These are phyloP conservation scores for Dichetophora obliterata DNA, from an alignment of 2,888 invertebrate species.

Conservation along the genomic window DNA sequence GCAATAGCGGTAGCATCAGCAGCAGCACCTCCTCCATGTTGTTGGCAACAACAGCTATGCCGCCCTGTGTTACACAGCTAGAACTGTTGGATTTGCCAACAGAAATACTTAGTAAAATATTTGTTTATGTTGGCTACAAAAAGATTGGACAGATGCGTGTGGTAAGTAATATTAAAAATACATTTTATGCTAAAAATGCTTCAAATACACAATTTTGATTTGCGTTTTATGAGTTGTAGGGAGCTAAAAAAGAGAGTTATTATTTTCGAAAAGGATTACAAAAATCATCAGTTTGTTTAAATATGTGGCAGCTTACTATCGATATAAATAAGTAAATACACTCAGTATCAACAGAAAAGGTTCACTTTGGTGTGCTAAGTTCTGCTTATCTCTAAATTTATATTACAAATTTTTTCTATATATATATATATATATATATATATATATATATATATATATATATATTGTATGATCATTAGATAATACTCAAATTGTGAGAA, in stretches of 20 bases:
- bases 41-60: neutral
- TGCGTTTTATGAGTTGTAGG: neutral
- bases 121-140: constrained; percentile 81
- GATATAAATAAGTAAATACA: no score
- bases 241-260: neutral
- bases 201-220: neutral
- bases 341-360: no score
- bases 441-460: no score
- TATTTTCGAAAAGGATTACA: neutral
- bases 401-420: no score
- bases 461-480: no score
- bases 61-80: constrained; percentile 16
- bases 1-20: constrained; percentile 40
- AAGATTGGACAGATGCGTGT: constrained; percentile 83
- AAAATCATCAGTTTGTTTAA: no score
- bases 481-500: no score
- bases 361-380: no score
- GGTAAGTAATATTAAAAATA: constrained; percentile 72
- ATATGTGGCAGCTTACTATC: no score
- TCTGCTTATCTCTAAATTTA: no score
- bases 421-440: no score
- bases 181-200: neutral
- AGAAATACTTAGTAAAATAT: constrained; percentile 85
- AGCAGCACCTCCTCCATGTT: constrained; percentile 44
- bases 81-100: constrained; percentile 80